Percentiles rank a stretch among this genome's conserved stretches.
Evolutionary conservation across 2,797 vertebrate species (phyloP).

Genomic region (Ammospiza maritima): DNA sequence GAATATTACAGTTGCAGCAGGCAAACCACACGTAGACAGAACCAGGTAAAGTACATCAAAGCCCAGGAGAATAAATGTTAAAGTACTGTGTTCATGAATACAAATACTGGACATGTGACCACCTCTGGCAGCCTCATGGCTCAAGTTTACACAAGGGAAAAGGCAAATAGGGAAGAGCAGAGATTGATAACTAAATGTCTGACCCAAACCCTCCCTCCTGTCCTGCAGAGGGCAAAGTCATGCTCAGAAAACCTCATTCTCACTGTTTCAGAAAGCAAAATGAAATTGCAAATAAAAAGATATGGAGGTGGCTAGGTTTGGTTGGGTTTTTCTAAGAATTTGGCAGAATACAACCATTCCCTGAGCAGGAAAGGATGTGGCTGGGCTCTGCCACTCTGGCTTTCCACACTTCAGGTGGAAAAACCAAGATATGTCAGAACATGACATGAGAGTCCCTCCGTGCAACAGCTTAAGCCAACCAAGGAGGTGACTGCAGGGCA

Average conservation of each 20-base stretch:
- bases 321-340: neutral
- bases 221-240: neutral
- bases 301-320: neutral
- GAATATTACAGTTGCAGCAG: conserved; percentile 46
- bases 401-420: neutral
- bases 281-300: neutral
- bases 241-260: neutral
- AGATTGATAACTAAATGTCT: neutral
- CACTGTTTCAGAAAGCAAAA: neutral
- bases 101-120: neutral
- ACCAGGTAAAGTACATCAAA: conserved; percentile 48
- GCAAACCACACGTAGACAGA: conserved; percentile 28
- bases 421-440: neutral
- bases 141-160: conserved; percentile 14
- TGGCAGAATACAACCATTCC: neutral
- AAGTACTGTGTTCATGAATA: conserved; percentile 38
- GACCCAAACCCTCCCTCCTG: neutral
- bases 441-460: fast-evolving
- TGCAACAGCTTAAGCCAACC: neutral
- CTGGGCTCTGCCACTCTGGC: neutral
- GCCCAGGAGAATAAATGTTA: conserved; percentile 61
- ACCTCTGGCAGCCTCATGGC: neutral
- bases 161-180: conserved; percentile 9
- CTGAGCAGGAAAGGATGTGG: neutral
- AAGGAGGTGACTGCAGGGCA: neutral